Evolutionary conservation across 1,140 invertebrate genomes (phyloP), one percentile per base, ranked within the genome.

Genomic region (Trichogramma pretiosum): DNA sequence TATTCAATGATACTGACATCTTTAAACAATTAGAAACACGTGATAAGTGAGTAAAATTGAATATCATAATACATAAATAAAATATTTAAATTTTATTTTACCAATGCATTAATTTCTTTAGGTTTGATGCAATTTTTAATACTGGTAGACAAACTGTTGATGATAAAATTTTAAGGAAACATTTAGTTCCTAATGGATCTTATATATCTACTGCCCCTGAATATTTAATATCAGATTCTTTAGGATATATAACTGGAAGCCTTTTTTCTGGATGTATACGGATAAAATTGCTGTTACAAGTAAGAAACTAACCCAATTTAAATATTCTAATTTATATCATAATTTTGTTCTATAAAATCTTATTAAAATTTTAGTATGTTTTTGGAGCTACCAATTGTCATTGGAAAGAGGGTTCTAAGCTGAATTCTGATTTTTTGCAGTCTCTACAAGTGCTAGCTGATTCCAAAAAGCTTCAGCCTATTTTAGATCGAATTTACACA

Each of bases 401-500:
- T 2, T 67, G 67, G 63, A 77, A 65, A 48, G 74, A 73, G 16
- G 70, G 74, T 52, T 59, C 63, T 3, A 73, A 74, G 35, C 61
- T 77, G 38, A 74, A 72, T 33, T 54, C 65, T 23, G 46, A 55
- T 2, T 69, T 74, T 32, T 59, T 82, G 17, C 72, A 76, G 50
- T 62, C 67, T 36, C 57, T 81, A 10, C 59, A 69, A 5, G 60
- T 73, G 34, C 60, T 80, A 24, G 73, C 77, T 0, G 77, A 80
- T 53, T 63, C 69, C 5, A 71, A 78, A 36, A 62, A 74, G 41
- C 53, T 82, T 26, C 76, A 77, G 53, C 73, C 75, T 9, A 75
- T 82, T 9, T 74, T 82, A 3, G 78, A 80, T 49, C 75, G 72
- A 53, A 78, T 84, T 5, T 85, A 79, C 58, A 63, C 77, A 2